phyloP scores from a whole-genome alignment of 2,113 vertebrate species.

The Etia nguti region DNA sequence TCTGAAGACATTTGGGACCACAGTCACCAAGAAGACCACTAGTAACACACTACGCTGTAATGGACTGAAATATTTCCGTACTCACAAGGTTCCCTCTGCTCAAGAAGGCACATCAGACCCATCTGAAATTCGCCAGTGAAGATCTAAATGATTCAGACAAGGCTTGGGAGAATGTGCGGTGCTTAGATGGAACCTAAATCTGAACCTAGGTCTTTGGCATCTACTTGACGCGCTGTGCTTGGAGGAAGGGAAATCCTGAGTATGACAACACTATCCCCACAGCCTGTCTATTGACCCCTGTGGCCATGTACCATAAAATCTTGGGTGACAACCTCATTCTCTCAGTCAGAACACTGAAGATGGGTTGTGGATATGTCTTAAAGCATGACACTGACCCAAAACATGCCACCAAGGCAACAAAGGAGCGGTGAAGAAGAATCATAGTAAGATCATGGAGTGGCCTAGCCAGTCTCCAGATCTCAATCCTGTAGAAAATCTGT shows the following conservation, averaged over 20 bases:
- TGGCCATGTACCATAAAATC: neutral
- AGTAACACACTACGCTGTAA: neutral
- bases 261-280: neutral
- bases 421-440: neutral
- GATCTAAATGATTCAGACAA: neutral
- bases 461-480: neutral
- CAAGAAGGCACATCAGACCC: neutral
- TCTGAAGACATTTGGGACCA: neutral
- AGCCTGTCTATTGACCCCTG: neutral
- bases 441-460: neutral
- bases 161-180: neutral
- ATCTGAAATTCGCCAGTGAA: neutral
- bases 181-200: neutral
- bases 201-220: neutral
- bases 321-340: neutral
- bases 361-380: neutral
- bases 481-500: neutral
- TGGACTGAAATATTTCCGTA: neutral
- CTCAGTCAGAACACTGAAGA: too few relatives aligned
- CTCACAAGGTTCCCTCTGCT: neutral
- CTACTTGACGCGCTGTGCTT: too few relatives aligned
- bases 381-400: neutral
- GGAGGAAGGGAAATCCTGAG: too few relatives aligned
- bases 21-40: neutral
- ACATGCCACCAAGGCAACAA: neutral